Evolutionary conservation across 2,113 vertebrate genomes (phyloP).

Genomic region (Myiagra hebetior): DNA sequence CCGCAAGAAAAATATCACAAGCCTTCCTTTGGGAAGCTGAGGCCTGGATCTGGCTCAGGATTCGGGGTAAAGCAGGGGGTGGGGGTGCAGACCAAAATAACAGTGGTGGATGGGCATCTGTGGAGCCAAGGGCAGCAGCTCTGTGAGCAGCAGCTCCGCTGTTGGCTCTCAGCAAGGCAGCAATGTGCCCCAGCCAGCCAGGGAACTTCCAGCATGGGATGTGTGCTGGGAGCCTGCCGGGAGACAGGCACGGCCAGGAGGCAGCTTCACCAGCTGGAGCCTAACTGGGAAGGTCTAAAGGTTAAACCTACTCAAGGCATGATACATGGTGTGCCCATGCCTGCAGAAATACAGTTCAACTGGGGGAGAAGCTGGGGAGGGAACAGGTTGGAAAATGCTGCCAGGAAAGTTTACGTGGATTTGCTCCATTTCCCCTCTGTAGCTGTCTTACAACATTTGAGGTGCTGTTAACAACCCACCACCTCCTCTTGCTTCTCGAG

Average conservation of each 20-base stretch:
- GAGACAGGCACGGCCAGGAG: not conserved
- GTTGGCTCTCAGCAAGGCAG: not conserved
- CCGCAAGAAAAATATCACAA: not conserved
- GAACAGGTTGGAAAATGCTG: not conserved
- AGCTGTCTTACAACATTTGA: not conserved
- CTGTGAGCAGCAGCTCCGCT: accelerated
- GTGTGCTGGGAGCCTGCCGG: accelerated
- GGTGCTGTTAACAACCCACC: not conserved
- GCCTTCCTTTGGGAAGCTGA: not conserved
- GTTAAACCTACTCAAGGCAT: not conserved
- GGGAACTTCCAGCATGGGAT: not conserved
- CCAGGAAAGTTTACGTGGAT: not conserved
- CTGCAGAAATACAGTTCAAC: not conserved
- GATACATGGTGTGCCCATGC: not conserved
- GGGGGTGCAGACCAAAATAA: not conserved
- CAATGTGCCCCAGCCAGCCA: accelerated
- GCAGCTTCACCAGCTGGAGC: not conserved
- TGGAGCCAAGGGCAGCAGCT: not conserved
- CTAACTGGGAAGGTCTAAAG: not conserved
- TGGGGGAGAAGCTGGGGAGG: not conserved
- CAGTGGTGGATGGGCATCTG: accelerated
- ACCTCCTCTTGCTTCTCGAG: not conserved
- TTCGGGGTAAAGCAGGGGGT: not conserved
- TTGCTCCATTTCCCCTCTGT: not conserved
- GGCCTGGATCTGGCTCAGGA: not conserved